Evolutionary conservation across 2,888 invertebrate species (phyloP).

Genomic region (Eubasilissa splendida): DNA sequence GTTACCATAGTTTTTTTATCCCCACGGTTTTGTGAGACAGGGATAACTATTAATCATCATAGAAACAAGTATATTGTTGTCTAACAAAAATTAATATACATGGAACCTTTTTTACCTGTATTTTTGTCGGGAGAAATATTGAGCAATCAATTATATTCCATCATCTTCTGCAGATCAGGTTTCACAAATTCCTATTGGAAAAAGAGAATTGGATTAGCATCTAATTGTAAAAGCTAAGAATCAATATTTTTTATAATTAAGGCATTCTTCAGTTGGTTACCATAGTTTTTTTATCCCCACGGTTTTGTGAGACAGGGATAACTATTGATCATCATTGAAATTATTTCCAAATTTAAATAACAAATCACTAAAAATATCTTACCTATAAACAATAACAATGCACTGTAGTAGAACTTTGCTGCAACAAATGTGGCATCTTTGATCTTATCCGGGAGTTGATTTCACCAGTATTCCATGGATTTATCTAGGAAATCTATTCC

Average conservation of each 20-base stretch:
- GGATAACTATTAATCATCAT: conserved; percentile 59
- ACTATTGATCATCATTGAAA: conserved; percentile 56
- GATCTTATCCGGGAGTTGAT: too few species aligned
- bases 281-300: conserved; percentile 57
- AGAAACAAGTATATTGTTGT: background rate
- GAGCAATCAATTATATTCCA: too few species aligned
- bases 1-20: conserved; percentile 57
- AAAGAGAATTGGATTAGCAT: background rate
- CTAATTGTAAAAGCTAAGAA: background rate
- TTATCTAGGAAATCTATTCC: too few species aligned
- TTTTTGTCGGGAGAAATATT: too few species aligned
- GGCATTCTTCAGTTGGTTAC: conserved; percentile 50
- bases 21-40: conserved; percentile 58
- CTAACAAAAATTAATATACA: background rate
- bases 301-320: conserved; percentile 58
- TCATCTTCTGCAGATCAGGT: too few species aligned
- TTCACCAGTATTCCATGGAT: too few species aligned
- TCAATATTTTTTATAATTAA: background rate
- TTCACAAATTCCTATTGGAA: too few species aligned
- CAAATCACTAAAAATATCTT: background rate
- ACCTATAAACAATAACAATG: too few species aligned
- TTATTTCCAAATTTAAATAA: background rate
- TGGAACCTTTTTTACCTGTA: too few species aligned
- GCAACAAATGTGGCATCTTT: too few species aligned
- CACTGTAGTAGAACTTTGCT: too few species aligned